Evolutionary conservation across 2,888 invertebrate species (phyloP).

Genomic region (Drosophila macrospina): DNA sequence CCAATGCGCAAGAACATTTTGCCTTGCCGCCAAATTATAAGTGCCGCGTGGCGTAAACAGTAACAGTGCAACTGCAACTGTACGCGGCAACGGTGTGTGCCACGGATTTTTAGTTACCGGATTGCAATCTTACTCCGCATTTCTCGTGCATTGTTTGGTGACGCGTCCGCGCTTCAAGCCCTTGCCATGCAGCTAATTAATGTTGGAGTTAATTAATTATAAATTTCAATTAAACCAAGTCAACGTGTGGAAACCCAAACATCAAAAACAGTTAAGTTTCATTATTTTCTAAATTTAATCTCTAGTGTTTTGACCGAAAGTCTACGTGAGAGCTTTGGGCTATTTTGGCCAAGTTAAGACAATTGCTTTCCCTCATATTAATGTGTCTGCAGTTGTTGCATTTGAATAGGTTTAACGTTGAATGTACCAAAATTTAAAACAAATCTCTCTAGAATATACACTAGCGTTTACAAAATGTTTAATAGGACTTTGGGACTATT

Average conservation of each 20-base stretch:
- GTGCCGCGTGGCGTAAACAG: constrained; percentile 60
- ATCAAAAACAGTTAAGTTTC: constrained; percentile 50
- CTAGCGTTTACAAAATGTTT: constrained; percentile 56
- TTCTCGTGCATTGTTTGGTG: constrained; percentile 28
- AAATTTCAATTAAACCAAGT: constrained; percentile 38
- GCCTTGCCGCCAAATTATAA: constrained; percentile 71
- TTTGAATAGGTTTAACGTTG: not conserved
- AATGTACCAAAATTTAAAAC: not conserved
- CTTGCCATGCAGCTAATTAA: constrained; percentile 46
- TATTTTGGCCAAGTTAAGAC: constrained; percentile 5
- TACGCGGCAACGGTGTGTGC: constrained; percentile 42
- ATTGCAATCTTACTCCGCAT: constrained; percentile 39
- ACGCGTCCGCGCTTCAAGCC: constrained; percentile 21
- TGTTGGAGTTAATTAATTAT: constrained; percentile 46
- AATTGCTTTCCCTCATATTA: not conserved
- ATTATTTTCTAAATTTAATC: not conserved
- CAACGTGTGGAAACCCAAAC: constrained; percentile 12
- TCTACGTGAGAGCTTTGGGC: constrained; percentile 29
- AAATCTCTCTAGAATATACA: not conserved
- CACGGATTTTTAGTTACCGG: constrained; percentile 7
- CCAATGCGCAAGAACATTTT: constrained; percentile 62
- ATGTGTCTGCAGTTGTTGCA: not conserved
- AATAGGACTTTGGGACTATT: constrained; percentile 37
- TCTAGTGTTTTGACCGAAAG: not conserved
- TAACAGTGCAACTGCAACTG: constrained; percentile 79